Evolutionary conservation across 1,140 invertebrate species (phyloP).

Genomic region (Pachypeltis micranthus): DNA sequence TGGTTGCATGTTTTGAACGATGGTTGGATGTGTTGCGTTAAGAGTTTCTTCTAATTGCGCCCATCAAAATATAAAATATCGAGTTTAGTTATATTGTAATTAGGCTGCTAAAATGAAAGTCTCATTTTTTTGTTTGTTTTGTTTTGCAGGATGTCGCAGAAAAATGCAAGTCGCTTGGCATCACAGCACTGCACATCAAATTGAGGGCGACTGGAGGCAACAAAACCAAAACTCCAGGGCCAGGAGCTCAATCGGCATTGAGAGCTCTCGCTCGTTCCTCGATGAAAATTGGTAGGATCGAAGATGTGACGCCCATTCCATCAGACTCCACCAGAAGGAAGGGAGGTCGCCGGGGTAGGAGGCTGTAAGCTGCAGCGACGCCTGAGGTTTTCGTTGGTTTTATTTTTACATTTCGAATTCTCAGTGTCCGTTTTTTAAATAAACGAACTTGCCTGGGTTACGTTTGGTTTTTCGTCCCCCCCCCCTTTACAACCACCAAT

Average conservation of each 20-base stretch:
- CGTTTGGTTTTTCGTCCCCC: no score
- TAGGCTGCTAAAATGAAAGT: neutral
- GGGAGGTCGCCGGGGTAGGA: constrained; percentile 96
- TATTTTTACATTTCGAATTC: no score
- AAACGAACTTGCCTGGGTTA: no score
- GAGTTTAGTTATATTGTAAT: neutral
- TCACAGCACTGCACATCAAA: constrained; percentile 97
- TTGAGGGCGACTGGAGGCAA: constrained; percentile 96
- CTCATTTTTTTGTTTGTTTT: constrained; percentile 31
- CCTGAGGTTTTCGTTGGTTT: no score
- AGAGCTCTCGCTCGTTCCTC: constrained; percentile 93
- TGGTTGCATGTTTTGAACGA: no score
- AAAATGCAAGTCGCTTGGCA: constrained; percentile 92
- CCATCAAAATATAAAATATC: no score
- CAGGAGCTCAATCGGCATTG: constrained; percentile 95
- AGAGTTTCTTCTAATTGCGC: no score
- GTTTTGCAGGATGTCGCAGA: constrained; percentile 99
- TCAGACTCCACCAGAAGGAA: constrained; percentile 98
- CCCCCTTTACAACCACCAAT: no score
- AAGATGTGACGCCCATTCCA: constrained; percentile 98
- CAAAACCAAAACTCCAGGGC: constrained; percentile 94
- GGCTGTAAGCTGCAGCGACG: constrained; percentile 69
- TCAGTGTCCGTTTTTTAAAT: no score
- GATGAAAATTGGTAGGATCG: constrained; percentile 99
- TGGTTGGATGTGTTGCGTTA: no score